These are phyloP conservation scores for Apis laboriosa DNA, from an alignment of 1,140 invertebrate species.

Conservation along the genomic window DNA sequence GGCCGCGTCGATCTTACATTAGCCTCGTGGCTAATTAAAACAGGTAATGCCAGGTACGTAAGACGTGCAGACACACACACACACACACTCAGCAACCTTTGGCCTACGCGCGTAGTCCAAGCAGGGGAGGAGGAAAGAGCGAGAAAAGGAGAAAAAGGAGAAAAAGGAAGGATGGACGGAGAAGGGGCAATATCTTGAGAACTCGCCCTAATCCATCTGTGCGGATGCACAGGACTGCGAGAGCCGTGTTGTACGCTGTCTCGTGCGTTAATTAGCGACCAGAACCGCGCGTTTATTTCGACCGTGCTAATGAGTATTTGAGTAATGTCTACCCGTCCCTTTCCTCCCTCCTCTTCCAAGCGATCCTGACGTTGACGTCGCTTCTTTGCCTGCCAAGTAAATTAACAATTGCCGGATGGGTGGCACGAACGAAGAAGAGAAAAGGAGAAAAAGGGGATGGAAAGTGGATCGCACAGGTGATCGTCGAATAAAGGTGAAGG, in stretches of 20 bases:
- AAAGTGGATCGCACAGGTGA: not conserved
- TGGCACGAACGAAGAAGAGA: constrained; percentile 25
- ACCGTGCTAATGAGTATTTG: constrained; percentile 77
- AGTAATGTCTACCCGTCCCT: constrained; percentile 70
- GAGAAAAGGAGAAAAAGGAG: not conserved
- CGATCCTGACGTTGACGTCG: constrained; percentile 47
- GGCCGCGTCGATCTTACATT: constrained; percentile 65
- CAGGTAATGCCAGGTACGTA: constrained; percentile 55
- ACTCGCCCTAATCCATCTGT: constrained; percentile 58
- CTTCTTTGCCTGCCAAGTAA: constrained; percentile 70
- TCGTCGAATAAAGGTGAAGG: not conserved
- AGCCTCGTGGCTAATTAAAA: constrained; percentile 68
- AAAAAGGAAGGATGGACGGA: not conserved
- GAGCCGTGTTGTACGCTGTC: constrained; percentile 49
- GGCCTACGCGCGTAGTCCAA: not conserved
- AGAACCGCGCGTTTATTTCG: constrained; percentile 73
- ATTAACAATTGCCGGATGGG: constrained; percentile 73
- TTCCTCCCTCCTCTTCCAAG: not conserved
- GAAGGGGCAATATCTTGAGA: constrained; percentile 68
- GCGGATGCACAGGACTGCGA: not conserved
- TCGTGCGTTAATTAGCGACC: constrained; percentile 76
- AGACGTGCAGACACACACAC: constrained; percentile 19
- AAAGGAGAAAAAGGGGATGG: no score
- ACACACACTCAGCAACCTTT: not conserved
- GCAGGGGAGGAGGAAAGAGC: not conserved